Conservation (phyloP, 2,888 invertebrate species). For the Calliopum simillimum region DNA sequence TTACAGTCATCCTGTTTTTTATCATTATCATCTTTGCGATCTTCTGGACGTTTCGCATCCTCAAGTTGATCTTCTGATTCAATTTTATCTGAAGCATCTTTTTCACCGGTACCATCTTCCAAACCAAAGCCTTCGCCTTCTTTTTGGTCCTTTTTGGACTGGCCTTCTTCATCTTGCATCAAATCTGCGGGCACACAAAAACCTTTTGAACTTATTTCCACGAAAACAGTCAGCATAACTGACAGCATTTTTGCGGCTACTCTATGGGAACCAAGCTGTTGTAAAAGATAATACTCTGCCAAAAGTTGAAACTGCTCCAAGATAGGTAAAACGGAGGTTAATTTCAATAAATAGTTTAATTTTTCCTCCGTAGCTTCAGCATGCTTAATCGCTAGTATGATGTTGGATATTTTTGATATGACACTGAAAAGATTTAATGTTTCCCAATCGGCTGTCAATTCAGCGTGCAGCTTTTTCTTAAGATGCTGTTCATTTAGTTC, state of each 20-base stretch:
- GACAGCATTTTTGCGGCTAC: slow-evolving; percentile 86
- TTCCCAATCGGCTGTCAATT: slow-evolving; percentile 73
- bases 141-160: slow-evolving; percentile 69
- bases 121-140: slow-evolving; percentile 84
- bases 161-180: slow-evolving; percentile 78
- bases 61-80: slow-evolving; percentile 92
- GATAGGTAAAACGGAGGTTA: slow-evolving; percentile 71
- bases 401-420: slow-evolving; percentile 62
- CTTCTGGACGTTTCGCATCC: slow-evolving; percentile 83
- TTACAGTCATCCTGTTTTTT: slow-evolving; percentile 82
- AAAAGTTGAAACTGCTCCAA: slow-evolving; percentile 82
- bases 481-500: slow-evolving; percentile 72
- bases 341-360: slow-evolving; percentile 49
- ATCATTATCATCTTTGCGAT: slow-evolving; percentile 72
- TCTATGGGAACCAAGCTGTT: slow-evolving; percentile 82
- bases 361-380: slow-evolving; percentile 60
- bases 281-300: slow-evolving; percentile 82
- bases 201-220: slow-evolving; percentile 86
- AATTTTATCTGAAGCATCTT: slow-evolving; percentile 92
- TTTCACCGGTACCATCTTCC: slow-evolving; percentile 86
- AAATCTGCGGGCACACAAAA: slow-evolving; percentile 93
- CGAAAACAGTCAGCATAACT: slow-evolving; percentile 84
- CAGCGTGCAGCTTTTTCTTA: slow-evolving; percentile 74
- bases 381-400: slow-evolving; percentile 68
- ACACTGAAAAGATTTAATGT: slow-evolving; percentile 71